Evolutionary conservation across 2,888 invertebrate species (phyloP).

Genomic region (Drosophila greeni): DNA sequence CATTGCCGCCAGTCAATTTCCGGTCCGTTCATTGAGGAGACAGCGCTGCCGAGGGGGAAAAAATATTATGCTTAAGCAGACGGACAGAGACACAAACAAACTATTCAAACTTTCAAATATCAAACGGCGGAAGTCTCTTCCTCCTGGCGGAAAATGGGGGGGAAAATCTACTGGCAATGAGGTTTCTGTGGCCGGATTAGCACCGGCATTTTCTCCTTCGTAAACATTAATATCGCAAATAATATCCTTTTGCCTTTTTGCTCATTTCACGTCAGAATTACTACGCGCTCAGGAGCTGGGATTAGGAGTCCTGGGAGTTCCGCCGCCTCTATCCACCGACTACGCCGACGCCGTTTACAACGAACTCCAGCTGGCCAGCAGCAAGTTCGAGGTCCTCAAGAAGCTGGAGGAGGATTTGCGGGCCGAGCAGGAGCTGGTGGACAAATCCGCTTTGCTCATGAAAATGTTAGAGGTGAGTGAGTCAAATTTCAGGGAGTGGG

Average conservation of each 20-base stretch:
- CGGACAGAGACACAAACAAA: constrained; percentile 37
- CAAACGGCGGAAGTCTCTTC: constrained; percentile 47
- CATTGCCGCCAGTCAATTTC: constrained; percentile 68
- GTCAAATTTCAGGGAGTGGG: neutral
- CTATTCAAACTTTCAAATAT: constrained; percentile 60
- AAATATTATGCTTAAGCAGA: constrained; percentile 26
- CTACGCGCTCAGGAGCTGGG: constrained; percentile 67
- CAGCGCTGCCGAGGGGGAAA: constrained; percentile 5
- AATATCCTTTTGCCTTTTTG: constrained; percentile 38
- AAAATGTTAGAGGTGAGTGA: constrained; percentile 76
- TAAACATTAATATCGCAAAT: constrained; percentile 45
- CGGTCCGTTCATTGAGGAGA: constrained; percentile 43
- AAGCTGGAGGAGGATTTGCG: constrained; percentile 76
- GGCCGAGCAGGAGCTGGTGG: constrained; percentile 78
- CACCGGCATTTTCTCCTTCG: constrained; percentile 39
- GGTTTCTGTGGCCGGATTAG: constrained; percentile 52
- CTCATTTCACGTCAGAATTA: constrained; percentile 61
- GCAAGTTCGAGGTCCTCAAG: constrained; percentile 74
- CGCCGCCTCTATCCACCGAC: constrained; percentile 52
- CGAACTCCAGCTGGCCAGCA: constrained; percentile 74
- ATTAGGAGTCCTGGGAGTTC: constrained; percentile 7
- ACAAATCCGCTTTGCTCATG: constrained; percentile 77
- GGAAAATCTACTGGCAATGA: neutral
- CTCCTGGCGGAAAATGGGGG: neutral
- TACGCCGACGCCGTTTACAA: constrained; percentile 73